A percentile compares a stretch with the other conserved stretches of the same genome.
Conservation (phyloP, 2,113 vertebrate species). For the Phoenicopterus ruber region DNA sequence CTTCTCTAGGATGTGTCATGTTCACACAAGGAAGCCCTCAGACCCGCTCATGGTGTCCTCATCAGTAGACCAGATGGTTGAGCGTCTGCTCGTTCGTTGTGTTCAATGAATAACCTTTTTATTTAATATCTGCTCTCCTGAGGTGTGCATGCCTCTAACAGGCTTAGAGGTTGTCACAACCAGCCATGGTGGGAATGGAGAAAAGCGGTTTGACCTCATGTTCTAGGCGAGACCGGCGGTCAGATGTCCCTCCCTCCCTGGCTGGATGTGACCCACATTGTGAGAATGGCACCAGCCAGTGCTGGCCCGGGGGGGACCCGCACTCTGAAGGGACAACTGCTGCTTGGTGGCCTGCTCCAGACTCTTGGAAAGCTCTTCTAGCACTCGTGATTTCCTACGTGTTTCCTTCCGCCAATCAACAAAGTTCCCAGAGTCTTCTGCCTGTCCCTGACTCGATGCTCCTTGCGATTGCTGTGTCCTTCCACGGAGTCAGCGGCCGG, state of each 20-base stretch:
- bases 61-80: not conserved
- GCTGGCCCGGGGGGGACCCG: not conserved
- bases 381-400: not conserved
- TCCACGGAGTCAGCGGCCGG: fast-evolving
- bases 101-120: not conserved
- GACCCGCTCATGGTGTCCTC: not conserved
- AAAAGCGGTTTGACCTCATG: not conserved
- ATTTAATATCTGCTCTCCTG: not conserved
- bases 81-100: not conserved
- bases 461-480: not conserved
- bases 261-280: not conserved
- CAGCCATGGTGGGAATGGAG: not conserved
- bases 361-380: not conserved
- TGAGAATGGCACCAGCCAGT: not conserved
- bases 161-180: not conserved
- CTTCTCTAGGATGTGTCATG: not conserved
- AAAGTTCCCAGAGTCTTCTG: not conserved
- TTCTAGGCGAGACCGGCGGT: fast-evolving
- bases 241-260: not conserved
- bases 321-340: not conserved
- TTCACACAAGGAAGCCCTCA: not conserved
- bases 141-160: not conserved
- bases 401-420: not conserved
- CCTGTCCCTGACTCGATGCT: not conserved
- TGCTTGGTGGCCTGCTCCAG: not conserved